Percentiles rank a stretch among this genome's conserved stretches.
phyloP scores from a whole-genome alignment of 1,140 invertebrate genomes.

The Teleogryllus occipitalis region DNA sequence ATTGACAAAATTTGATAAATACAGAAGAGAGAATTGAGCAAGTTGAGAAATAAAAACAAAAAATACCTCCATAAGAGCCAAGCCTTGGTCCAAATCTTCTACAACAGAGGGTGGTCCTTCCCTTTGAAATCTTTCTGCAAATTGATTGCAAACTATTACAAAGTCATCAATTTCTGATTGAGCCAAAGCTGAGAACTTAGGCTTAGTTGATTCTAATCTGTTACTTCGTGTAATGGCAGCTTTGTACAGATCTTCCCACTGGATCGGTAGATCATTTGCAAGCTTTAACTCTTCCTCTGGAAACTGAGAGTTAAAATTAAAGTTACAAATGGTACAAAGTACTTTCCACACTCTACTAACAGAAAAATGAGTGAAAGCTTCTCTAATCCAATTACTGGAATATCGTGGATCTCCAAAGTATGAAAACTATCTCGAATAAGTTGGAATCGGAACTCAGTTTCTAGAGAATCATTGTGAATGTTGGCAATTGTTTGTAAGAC shows the following conservation, averaged over 20 bases:
- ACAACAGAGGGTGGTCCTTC: constrained; percentile 71
- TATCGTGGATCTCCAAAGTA: constrained; percentile 44
- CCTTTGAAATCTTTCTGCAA: constrained; percentile 60
- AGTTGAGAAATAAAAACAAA: neutral
- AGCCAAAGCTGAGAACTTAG: constrained; percentile 67
- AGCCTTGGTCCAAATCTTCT: constrained; percentile 62
- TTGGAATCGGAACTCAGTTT: constrained; percentile 63
- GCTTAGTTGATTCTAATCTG: constrained; percentile 60
- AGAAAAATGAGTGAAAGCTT: neutral
- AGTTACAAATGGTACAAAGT: neutral
- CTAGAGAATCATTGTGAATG: constrained; percentile 61
- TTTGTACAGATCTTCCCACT: constrained; percentile 61
- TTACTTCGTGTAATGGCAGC: constrained; percentile 55
- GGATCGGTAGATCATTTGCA: constrained; percentile 50
- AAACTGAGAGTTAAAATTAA: neutral
- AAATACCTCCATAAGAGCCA: constrained; percentile 26
- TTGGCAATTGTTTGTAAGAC: constrained; percentile 72
- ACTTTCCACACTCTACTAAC: neutral
- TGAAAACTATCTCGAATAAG: constrained; percentile 54
- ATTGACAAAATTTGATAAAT: too few species aligned
- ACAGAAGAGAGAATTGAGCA: too few species aligned
- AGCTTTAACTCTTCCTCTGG: constrained; percentile 44
- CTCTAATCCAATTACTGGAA: constrained; percentile 24
- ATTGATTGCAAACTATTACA: constrained; percentile 50
- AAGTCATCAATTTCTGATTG: constrained; percentile 63